Conservation (phyloP, 2,113 vertebrate species). For the Oophaga pumilio region DNA sequence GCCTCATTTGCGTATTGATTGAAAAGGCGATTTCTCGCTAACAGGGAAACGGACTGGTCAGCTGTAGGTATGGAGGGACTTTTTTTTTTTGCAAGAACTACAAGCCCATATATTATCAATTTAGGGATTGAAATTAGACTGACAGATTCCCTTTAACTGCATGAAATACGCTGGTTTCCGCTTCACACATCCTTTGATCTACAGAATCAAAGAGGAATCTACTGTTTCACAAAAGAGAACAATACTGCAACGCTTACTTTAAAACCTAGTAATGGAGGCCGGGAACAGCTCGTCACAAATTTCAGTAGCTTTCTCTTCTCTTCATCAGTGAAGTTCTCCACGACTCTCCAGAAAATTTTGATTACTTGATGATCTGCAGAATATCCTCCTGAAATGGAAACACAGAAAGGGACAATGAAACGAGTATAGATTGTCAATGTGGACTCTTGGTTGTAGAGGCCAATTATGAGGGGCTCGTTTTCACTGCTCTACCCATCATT, state of each 20-base stretch:
- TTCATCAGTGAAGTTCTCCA: conserved; percentile 95
- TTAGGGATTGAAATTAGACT: too few relatives aligned
- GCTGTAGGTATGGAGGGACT: too few relatives aligned
- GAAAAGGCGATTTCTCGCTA: too few relatives aligned
- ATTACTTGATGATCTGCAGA: conserved; percentile 93
- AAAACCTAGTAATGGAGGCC: conserved; percentile 94
- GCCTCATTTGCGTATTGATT: too few relatives aligned
- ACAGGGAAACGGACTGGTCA: too few relatives aligned
- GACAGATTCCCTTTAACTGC: too few relatives aligned
- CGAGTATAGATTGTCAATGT: too few relatives aligned
- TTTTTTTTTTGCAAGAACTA: too few relatives aligned
- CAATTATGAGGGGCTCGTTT: too few relatives aligned
- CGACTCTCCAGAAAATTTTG: conserved; percentile 94
- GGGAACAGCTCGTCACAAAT: conserved; percentile 97
- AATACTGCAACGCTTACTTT: conserved; percentile 77
- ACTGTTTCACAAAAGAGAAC: not conserved
- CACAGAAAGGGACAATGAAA: not conserved
- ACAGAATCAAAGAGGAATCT: not conserved
- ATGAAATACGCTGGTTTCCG: not conserved
- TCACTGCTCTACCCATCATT: not conserved
- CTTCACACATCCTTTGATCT: not conserved
- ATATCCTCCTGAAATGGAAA: conserved; percentile 83
- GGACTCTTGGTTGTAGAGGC: too few relatives aligned
- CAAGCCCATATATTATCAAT: too few relatives aligned
- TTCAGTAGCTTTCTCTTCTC: conserved; percentile 95